Evolutionary conservation across 2,888 invertebrate species (phyloP).

Genomic region (Clistopyga incitator): DNA sequence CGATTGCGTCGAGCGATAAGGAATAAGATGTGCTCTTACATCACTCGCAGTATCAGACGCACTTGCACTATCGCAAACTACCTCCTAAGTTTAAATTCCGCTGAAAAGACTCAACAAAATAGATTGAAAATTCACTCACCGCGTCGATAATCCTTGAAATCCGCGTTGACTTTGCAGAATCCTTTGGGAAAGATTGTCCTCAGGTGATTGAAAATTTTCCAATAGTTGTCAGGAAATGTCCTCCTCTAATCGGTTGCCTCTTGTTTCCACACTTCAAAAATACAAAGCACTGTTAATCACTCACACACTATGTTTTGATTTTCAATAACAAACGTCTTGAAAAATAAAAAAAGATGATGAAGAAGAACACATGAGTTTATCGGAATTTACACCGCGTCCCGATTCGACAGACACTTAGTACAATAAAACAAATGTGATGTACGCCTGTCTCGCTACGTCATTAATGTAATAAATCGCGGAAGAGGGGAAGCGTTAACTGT

Average conservation of each 20-base stretch:
- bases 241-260: slow-evolving; percentile 13
- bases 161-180: neutral
- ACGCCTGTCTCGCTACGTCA: neutral
- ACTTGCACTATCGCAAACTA: neutral
- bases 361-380: too few species aligned
- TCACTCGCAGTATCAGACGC: neutral
- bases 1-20: slow-evolving; percentile 50
- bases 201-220: neutral
- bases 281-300: slow-evolving; percentile 51
- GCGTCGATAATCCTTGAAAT: slow-evolving; percentile 25
- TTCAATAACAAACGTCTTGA: neutral
- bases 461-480: slow-evolving; percentile 27
- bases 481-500: slow-evolving; percentile 23
- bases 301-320: slow-evolving; percentile 33
- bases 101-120: neutral
- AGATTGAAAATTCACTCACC: slow-evolving; percentile 42
- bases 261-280: slow-evolving; percentile 30
- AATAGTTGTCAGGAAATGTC: neutral
- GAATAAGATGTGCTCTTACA: slow-evolving; percentile 38
- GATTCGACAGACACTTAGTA: neutral
- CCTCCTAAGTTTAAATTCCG: neutral
- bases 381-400: neutral
- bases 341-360: too few species aligned
- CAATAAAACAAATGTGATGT: neutral
- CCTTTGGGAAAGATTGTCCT: neutral